Base-by-base conservation (phyloP, 2,797 vertebrate genomes). In the Pipistrellus pygmaeus region DNA sequence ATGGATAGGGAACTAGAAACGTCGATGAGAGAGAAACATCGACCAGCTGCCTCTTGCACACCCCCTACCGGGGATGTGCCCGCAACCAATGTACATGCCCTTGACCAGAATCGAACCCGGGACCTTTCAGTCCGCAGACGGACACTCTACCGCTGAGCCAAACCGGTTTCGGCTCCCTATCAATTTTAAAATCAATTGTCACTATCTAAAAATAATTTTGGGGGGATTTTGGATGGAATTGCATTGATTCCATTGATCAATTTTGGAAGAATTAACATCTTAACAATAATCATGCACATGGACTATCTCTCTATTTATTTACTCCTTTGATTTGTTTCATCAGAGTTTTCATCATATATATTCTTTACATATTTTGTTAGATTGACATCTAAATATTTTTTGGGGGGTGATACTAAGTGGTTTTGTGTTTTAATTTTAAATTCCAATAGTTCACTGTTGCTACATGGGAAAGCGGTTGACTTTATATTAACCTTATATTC, bases 311-410 rank as follows among this genome's bases (percentile, higher is more conserved):
- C 27, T 30, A 80, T 46, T 57, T 81, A 32, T 55, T 20, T 90
- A 60, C 21, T 2, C 20, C 9, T 80, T 89, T 81, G 64, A 60
- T 89, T 71, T 72, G 15, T 72, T 90, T 90, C 30, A 48, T 71
- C 51, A 60, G 38, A 46, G 32, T 88, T 93, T 68, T 93, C 35
- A 6, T 92, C 44, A n/a, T 87, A 46, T n/a, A 81, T n/a, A 81
- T 68, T 21, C 25, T 90, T 3, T 68, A 68, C 11, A 57, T 68
- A 21, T 75, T 57, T 94, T 21, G 8, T 81, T 62, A 18, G 17
- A 72, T 88, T 35, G 78, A 55, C 76, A 53, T 27, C 51, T 77
- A 88, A 91, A 82, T 88, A 64, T 88, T 87, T 91, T 88, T 35
- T 41, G 6, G n/a, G 7, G 6, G 6, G 23, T 78, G 80, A 38